A percentile compares a stretch with the other conserved stretches of the same genome.
phyloP scores from a whole-genome alignment of 2,888 invertebrate species.

The Drosophila anceps region DNA sequence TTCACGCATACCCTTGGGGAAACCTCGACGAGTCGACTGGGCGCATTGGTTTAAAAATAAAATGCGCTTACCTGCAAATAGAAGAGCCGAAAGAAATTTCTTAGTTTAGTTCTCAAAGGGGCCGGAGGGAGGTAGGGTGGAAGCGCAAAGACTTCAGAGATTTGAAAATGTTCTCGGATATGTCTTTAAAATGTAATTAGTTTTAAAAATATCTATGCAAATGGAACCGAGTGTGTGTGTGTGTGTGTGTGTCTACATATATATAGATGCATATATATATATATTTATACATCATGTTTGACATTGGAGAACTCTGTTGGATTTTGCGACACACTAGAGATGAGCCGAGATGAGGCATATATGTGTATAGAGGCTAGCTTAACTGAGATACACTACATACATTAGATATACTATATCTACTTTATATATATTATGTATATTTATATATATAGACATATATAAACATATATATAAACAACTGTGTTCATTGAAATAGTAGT shows the following conservation, averaged over 20 bases:
- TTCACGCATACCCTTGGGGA: constrained; percentile 39
- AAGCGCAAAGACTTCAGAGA: constrained; percentile 2
- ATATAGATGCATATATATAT: not conserved
- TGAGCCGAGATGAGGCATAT: no score
- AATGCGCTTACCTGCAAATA: constrained; percentile 59
- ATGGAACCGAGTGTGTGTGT: not conserved
- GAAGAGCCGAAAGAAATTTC: constrained; percentile 18
- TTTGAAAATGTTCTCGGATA: constrained; percentile 37
- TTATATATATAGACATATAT: no score
- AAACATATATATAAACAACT: no score
- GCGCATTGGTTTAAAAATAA: constrained; percentile 42
- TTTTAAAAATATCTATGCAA: constrained; percentile 20
- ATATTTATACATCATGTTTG: constrained; percentile 24
- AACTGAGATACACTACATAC: no score
- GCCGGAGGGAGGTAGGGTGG: no score
- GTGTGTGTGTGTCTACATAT: not conserved
- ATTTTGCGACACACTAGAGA: not conserved
- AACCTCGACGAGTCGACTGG: constrained; percentile 10
- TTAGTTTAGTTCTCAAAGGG: not conserved
- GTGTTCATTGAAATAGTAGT: no score
- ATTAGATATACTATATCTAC: no score
- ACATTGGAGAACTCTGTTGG: constrained; percentile 31
- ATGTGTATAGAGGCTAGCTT: no score
- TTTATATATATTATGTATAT: no score
- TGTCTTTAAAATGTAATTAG: constrained; percentile 53